Base-by-base conservation (phyloP, 1,140 invertebrate species). In the Heliconius nattereri region DNA sequence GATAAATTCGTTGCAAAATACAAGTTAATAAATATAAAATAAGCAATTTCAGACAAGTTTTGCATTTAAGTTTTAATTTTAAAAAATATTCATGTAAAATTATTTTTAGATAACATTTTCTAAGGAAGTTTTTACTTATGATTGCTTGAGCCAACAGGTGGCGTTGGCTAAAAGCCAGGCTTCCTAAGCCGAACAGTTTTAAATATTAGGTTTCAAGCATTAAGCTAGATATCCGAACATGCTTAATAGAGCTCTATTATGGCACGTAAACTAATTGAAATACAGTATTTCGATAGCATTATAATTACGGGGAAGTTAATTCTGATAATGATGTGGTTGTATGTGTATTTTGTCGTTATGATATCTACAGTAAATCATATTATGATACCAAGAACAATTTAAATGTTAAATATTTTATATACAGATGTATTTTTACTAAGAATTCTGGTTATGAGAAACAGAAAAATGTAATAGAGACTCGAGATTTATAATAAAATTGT, bases 61-160 rank as follows among this genome's bases (percentile, higher is more conserved):
- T n/a, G 20, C 16, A 2, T 52, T 52, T 52, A 7, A 20, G 20
- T 20, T 7, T 52, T 52, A 52, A 8, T 20, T 52, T 20, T 7
- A 2, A 11, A 23, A 57, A 8, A 23, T 23, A 23, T 23, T 23
- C 11, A n/a, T 23, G 2, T n/a, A 57, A 23, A 52, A 52, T 9
- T 37, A 40, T 9, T 66, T 73, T 45, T 26, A 73, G 23, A 73
- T 57, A 32, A 16, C 71, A 20, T 73, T 52, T 73, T 16, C 54
- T 71, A 74, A 29, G 13, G 57, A 29, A 78, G 71, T 40, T 78
- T 73, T 78, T 52, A 66, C 77, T 78, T 66, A 66, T 78, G 54
- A 78, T 29, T 32, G 20, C 70, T 52, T 76, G 75, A 72, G 82
- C 85, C 90, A 91, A 91, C 90, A 91, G 90, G 90, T 91, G 84